Base-by-base conservation (phyloP, 2,888 invertebrate genomes). In the Agriopis leucophaearia region DNA sequence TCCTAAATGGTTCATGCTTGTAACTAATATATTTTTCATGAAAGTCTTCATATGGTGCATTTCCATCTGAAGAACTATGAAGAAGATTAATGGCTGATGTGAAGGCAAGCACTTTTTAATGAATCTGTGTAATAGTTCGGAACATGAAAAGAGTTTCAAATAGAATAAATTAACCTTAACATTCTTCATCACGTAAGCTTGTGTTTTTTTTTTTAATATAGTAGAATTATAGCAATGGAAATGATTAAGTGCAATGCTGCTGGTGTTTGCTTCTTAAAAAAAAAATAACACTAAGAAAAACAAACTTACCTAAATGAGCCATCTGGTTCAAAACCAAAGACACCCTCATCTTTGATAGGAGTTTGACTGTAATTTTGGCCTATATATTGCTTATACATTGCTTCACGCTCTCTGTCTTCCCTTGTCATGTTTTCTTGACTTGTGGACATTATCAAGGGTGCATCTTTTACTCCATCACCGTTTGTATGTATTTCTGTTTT, bases 1-100 rank as follows among this genome's bases (percentile, higher is more conserved):
- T 96, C 79, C 96, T 95, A 90, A 96, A 97, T 85, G 96, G 95
- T 80, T 96, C 96, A 81, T 96, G 95, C 91, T 94, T 90, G 94
- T 90, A 94, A 87, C 96, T 96, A 87, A 97, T 96, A 81, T 96
- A 95, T 88, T 96, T 96, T 92, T 97, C 97, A 88, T 97, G 97
- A 88, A 97, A 97, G 86, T 97, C 97, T 94, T 97, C 95, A 83
- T 95, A 95, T 84, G 95, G 90, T 86, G 89, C 92, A 91, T 93
- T 94, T 70, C 94, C 93, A 87, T 94, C 94, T 84, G 94, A 94
- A 88, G 94, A 94, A 92, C 94, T 94, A 94, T 86, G 90, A 90
- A 93, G 90, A 93, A 87, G 92, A 89, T 76, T 85, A 81, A 88
- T 87, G 87, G 78, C 66, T 70, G 66, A 88, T 87, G 86, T 87